A percentile compares a stretch with the other conserved stretches of the same genome.
Evolutionary conservation across 2,797 vertebrate genomes (phyloP).

Genomic region (Tympanoctomys barrerae): DNA sequence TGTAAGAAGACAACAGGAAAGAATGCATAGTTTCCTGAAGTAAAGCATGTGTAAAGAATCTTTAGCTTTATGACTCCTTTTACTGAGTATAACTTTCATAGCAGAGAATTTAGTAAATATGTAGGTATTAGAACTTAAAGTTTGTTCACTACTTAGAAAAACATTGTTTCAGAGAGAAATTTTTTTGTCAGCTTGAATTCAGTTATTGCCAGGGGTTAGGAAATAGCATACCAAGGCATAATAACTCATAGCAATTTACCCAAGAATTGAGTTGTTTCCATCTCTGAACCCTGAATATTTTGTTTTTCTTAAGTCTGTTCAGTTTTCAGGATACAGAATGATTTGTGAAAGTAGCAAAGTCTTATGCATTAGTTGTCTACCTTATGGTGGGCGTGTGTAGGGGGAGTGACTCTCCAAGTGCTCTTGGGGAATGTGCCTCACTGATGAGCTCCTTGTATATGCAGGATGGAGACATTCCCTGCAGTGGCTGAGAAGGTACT

Average conservation of each 20-base stretch:
- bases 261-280: constrained; percentile 67
- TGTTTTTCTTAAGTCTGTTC: constrained; percentile 57
- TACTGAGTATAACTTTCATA: constrained; percentile 50
- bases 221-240: constrained; percentile 76
- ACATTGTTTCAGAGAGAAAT: constrained; percentile 74
- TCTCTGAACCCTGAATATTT: constrained; percentile 50
- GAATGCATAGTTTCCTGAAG: constrained; percentile 47
- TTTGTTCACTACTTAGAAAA: constrained; percentile 70
- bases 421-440: constrained; percentile 33
- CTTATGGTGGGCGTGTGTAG: not conserved
- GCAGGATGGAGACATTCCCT: constrained; percentile 97
- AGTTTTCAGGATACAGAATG: constrained; percentile 43
- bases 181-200: constrained; percentile 74
- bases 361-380: not conserved
- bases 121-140: constrained; percentile 57
- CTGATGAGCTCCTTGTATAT: constrained; percentile 72
- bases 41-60: constrained; percentile 46
- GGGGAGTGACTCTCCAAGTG: not conserved
- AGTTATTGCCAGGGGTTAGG: constrained; percentile 80
- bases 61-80: constrained; percentile 50
- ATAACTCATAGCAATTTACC: constrained; percentile 65
- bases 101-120: constrained; percentile 53
- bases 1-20: constrained; percentile 62
- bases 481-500: constrained; percentile 93
- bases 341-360: constrained; percentile 61